A percentile compares a stretch with the other conserved stretches of the same genome.
Evolutionary conservation across 92 coral and sea anemone genomes (phyloP).

Genomic region (Porites cylindrica): DNA sequence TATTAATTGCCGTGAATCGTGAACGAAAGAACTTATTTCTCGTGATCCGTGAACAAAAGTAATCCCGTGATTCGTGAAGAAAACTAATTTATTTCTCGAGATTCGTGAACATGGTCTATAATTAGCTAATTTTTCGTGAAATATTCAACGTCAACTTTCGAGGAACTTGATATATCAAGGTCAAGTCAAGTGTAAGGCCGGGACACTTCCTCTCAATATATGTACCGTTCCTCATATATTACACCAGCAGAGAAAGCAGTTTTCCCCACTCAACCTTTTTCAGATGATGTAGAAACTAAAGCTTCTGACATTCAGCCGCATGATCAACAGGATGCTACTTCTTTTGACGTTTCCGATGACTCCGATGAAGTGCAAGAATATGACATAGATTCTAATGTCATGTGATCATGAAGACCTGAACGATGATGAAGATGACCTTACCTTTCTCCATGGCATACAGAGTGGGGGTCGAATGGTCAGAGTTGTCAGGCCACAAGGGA

Average conservation of each 20-base stretch:
- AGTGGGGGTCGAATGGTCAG: constrained; percentile 36
- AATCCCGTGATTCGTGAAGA: constrained; percentile 6
- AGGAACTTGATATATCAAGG: too few relatives aligned
- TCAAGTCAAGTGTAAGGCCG: too few relatives aligned
- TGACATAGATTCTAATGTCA: constrained; percentile 30
- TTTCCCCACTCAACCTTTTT: not conserved
- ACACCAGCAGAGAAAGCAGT: constrained; percentile 40
- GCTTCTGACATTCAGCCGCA: constrained; percentile 52
- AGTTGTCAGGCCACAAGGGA: constrained; percentile 32
- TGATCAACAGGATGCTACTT: constrained; percentile 42
- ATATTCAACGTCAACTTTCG: too few relatives aligned
- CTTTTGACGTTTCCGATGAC: constrained; percentile 43
- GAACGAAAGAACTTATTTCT: too few relatives aligned
- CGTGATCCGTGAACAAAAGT: too few relatives aligned
- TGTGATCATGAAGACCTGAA: constrained; percentile 21
- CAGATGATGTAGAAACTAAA: too few relatives aligned
- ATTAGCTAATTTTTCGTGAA: not conserved
- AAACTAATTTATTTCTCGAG: not conserved
- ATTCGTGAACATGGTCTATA: not conserved
- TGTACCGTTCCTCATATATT: constrained; percentile 23
- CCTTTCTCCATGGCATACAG: constrained; percentile 45
- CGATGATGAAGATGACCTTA: constrained; percentile 44
- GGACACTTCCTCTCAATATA: constrained; percentile 35
- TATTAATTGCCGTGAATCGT: constrained; percentile 11
- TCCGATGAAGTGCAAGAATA: constrained; percentile 39